Percentiles rank a stretch among this genome's conserved stretches.
These are phyloP conservation scores for Eulemur macaco DNA, from an alignment of 2,113 vertebrate genomes.

Conservation along the genomic window DNA sequence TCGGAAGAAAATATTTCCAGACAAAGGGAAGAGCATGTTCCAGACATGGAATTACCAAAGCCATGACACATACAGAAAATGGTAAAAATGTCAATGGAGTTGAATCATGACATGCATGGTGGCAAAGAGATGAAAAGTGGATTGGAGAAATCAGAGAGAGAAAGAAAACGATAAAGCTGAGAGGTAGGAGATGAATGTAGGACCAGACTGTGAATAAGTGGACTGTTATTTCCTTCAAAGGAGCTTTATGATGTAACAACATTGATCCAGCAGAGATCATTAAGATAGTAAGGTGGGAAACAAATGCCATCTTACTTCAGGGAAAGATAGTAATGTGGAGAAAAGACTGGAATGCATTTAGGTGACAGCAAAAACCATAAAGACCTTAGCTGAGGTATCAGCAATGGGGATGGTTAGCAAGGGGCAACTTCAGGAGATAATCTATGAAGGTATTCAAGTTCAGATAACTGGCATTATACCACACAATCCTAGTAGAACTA, in stretches of 20 bases:
- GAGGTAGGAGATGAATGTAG: neutral
- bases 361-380: neutral
- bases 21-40: neutral
- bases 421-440: neutral
- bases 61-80: neutral
- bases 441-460: neutral
- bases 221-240: neutral
- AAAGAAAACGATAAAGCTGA: neutral
- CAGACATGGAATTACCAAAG: neutral
- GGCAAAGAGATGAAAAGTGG: neutral
- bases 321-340: neutral
- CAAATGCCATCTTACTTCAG: neutral
- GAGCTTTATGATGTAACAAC: neutral
- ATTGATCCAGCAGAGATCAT: neutral
- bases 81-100: neutral
- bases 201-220: neutral
- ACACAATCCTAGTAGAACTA: neutral
- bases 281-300: neutral
- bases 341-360: neutral
- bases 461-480: neutral
- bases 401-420: neutral
- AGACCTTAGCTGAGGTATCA: neutral
- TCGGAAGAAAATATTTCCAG: constrained; percentile 8
- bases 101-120: neutral
- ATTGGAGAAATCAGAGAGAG: neutral